Evolutionary conservation across 2,888 invertebrate species (phyloP), one percentile per base, ranked within the genome.

Genomic region (Himalopsyche anomala): DNA sequence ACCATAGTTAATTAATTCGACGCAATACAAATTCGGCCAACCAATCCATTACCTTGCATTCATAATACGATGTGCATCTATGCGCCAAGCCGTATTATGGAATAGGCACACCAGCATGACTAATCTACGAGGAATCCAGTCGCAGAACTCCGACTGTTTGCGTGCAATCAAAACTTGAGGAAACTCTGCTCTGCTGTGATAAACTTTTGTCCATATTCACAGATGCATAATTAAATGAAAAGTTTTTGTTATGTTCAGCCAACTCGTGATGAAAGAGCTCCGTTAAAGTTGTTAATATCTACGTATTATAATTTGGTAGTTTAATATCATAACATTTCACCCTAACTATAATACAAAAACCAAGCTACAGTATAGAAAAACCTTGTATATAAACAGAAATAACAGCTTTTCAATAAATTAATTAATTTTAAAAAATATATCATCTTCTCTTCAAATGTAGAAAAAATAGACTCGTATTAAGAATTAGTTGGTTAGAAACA

Each of bases 181-280:
- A 62, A 62, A 11, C 62, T 62, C 62, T 62, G 62, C 51, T 51
- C 51, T 62, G 28, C 62, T 62, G n/a, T 62, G 62, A n/a, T 62
- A 28, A 62, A 62, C 62, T 62, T 62, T 62, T 62, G 62, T 62
- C n/a, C 62, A 62, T 62, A 62, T 62, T 62, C 62, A 19, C 62
- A 62, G 28, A 19, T 62, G 62, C 28, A 62, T 62, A 62, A 62
- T 62, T 62, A 28, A 62, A 62, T 62, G n/a, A 62, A 62, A 62
- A 62, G 62, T 62, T 62, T 62, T 62, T 62, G 62, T 62, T n/a
- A 62, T 28, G 62, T 62, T 62, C 9, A 9, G 19, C 62, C 19
- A 28, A 19, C 62, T 62, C 62, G 62, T 62, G 28, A 62, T 19
- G n/a, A 62, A 62, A 62, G 51, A 62, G 62, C 62, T 19, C 19